Percentiles rank a stretch among this genome's conserved stretches.
Conservation (phyloP, 2,888 invertebrate genomes). For the Clusia tigrina region DNA sequence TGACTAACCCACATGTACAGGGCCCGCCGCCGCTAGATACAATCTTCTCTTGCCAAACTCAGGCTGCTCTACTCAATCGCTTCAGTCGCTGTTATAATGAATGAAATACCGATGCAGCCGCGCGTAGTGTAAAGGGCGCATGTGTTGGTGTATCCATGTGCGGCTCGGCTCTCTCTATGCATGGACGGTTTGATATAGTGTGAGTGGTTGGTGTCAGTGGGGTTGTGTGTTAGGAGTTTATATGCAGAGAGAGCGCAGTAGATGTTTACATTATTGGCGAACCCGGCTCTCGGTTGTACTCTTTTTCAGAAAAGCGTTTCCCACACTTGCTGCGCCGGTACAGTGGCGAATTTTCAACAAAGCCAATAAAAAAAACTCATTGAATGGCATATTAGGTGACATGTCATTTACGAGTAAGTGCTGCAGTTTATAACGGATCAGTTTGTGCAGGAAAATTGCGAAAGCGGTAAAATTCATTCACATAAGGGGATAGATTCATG, state of each 20-base stretch:
- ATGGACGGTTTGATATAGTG: constrained; percentile 18
- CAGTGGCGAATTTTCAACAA: too few species aligned
- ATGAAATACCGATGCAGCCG: constrained; percentile 59
- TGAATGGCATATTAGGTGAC: too few species aligned
- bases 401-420: too few species aligned
- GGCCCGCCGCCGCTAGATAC: not conserved
- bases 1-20: constrained; percentile 38
- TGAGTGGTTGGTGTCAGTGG: constrained; percentile 8
- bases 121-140: constrained; percentile 32
- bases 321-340: too few species aligned
- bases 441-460: too few species aligned
- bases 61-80: not conserved
- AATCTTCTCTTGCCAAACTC: not conserved
- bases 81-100: constrained; percentile 38
- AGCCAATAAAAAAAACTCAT: too few species aligned
- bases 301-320: not conserved
- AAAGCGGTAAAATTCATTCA: too few species aligned
- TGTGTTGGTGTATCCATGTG: constrained; percentile 34
- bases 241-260: constrained; percentile 5
- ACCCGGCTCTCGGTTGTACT: not conserved
- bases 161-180: constrained; percentile 21
- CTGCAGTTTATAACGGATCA: too few species aligned
- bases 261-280: too few species aligned
- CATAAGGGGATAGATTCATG: too few species aligned
- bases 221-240: constrained; percentile 27